phyloP scores from a whole-genome alignment of 2,797 vertebrate species.

The Sebastes iracundus region DNA sequence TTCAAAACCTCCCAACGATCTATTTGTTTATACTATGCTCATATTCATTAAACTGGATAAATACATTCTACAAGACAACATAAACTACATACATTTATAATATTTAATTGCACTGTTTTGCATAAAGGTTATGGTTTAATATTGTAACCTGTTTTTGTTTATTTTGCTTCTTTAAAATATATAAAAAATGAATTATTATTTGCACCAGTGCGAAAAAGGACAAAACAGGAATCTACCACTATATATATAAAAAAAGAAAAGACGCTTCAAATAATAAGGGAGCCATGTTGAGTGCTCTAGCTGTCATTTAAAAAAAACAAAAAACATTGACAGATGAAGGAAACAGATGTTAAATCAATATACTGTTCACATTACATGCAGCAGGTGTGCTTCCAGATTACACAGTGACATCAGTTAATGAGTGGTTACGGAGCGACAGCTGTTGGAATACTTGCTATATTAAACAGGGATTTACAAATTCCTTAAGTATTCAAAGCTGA shows the following conservation, averaged over 20 bases:
- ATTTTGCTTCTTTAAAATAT: background rate
- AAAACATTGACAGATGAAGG: background rate
- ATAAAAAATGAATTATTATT: background rate
- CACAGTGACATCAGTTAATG: conserved; percentile 30
- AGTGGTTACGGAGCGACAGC: conserved; percentile 25
- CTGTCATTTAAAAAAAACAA: background rate
- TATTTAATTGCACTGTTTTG: background rate
- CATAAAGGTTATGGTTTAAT: background rate
- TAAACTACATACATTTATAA: background rate
- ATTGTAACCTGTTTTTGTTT: background rate
- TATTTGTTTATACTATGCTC: background rate
- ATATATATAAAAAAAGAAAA: too few relatives aligned
- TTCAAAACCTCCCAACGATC: background rate
- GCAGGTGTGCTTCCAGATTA: conserved; percentile 38
- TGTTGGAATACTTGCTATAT: background rate
- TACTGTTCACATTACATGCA: background rate
- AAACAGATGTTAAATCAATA: conserved; percentile 48
- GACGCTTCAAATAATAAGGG: background rate
- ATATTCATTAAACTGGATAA: background rate
- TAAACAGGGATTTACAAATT: conserved; percentile 5
- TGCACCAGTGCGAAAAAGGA: background rate
- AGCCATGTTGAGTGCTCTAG: background rate
- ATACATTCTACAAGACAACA: background rate
- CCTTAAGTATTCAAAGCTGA: background rate
- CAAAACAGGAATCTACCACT: background rate